Evolutionary conservation across 2,113 vertebrate species (phyloP), one percentile per base, ranked within the genome.

Genomic region (Laterallus jamaicensis): DNA sequence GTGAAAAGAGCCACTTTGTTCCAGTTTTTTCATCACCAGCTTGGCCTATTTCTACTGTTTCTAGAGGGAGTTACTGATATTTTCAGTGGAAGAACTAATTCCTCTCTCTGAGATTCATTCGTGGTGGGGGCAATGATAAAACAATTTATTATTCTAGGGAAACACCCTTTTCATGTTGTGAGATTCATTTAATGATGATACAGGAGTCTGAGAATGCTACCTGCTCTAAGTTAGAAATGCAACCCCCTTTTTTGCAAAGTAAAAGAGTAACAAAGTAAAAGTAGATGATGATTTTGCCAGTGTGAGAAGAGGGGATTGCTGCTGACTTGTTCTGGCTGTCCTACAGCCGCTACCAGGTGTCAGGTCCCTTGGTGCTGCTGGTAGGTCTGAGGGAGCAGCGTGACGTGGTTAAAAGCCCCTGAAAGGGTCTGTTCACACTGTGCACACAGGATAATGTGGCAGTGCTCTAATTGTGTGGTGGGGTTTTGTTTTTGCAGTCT

Each of bases 401-500:
- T 2, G 66, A 18, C 22, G 64, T 20, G 37, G 52, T 2, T 13
- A 56, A 47, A 47, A 84, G 58, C 58, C 49, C 58, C 5, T 16
- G 3, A 2, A 59, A 12, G 1, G 26, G 7, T 22, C 42, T 69
- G 63, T 47, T 86, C 63, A 40, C n/a, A 4, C 11, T 16, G 77
- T 0, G 0, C 18, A 28, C 12, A 4, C 2, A 19, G 39, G 62
- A 11, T 32, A 37, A 59, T 0, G 3, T 55, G 42, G 35, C 86
- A 74, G 39, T 11, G 35, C 31, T 37, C 31, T 76, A n/a, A 84
- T 2, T 39, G 4, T 84, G 26, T 42, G 93, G 67, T 70, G 90
- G 50, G 3, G 16, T 50, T 21, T 83, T 75, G 31, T 83, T 75
- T 32, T 93, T 82, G 5, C 79, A 99, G 99, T 99, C 59, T 99